Evolutionary conservation across 2,797 vertebrate genomes (phyloP).

Genomic region (Tenualosa ilisha): DNA sequence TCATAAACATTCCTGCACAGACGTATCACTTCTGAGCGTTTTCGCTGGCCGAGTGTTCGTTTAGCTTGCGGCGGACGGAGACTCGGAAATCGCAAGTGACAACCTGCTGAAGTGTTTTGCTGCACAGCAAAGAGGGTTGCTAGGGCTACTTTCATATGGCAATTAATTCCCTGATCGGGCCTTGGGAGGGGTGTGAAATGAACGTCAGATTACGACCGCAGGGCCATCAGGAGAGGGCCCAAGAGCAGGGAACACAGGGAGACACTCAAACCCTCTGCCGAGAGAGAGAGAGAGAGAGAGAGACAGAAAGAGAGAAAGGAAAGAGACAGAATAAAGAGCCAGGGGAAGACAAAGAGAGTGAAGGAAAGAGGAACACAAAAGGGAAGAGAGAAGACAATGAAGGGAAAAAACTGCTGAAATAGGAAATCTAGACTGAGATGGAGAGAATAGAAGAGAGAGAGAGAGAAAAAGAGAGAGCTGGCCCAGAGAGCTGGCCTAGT

Average conservation of each 20-base stretch:
- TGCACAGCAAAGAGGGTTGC: conserved; percentile 64
- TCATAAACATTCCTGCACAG: conserved; percentile 38
- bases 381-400: neutral
- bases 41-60: conserved; percentile 48
- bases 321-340: neutral
- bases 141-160: conserved; percentile 66
- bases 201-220: conserved; percentile 3
- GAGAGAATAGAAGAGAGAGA: conserved; percentile 17
- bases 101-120: conserved; percentile 73
- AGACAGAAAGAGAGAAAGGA: neutral
- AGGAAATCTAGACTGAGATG: neutral
- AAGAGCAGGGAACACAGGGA: neutral
- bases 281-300: neutral
- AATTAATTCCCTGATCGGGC: conserved; percentile 68
- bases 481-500: conserved; percentile 46
- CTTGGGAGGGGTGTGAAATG: conserved; percentile 64
- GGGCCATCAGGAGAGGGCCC: neutral
- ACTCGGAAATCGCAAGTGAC: conserved; percentile 67
- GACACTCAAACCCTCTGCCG: neutral
- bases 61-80: conserved; percentile 57
- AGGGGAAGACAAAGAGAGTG: neutral
- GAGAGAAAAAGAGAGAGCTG: conserved; percentile 27
- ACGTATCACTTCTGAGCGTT: conserved; percentile 60
- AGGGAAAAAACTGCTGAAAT: neutral
- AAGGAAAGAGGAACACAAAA: neutral